Percentiles rank a stretch among this genome's conserved stretches.
Conservation (phyloP, 2,888 invertebrate genomes). For the Arge pagana region DNA sequence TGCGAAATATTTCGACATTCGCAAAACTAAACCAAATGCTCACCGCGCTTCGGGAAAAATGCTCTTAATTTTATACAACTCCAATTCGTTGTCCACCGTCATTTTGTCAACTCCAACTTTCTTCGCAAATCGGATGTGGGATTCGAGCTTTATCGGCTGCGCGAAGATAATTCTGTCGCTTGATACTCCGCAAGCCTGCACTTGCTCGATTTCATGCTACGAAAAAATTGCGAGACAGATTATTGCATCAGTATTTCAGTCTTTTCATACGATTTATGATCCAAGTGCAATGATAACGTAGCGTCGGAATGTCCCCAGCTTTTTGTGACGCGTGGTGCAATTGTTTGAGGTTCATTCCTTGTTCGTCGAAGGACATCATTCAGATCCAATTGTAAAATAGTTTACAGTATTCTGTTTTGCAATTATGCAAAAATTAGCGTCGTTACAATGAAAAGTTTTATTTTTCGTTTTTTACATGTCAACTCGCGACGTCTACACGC, state of each 20-base stretch:
- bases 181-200: constrained; percentile 60
- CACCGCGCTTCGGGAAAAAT: constrained; percentile 61
- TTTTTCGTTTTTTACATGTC: too few species aligned
- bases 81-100: constrained; percentile 65
- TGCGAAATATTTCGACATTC: neutral
- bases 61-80: constrained; percentile 63
- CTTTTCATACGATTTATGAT: too few species aligned
- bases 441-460: too few species aligned
- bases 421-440: too few species aligned
- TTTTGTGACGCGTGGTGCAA: neutral
- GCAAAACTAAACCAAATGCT: constrained; percentile 24
- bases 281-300: too few species aligned
- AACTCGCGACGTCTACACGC: too few species aligned
- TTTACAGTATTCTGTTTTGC: too few species aligned
- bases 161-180: constrained; percentile 64
- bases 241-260: neutral
- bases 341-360: too few species aligned
- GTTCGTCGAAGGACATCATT: too few species aligned
- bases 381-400: too few species aligned
- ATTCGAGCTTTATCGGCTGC: constrained; percentile 63
- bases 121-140: constrained; percentile 62
- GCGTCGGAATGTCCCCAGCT: neutral
- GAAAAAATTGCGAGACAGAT: constrained; percentile 11
- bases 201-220: constrained; percentile 63
- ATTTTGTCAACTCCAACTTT: constrained; percentile 60